Evolutionary conservation across 2,113 vertebrate genomes (phyloP).

Genomic region (Podiceps cristatus): DNA sequence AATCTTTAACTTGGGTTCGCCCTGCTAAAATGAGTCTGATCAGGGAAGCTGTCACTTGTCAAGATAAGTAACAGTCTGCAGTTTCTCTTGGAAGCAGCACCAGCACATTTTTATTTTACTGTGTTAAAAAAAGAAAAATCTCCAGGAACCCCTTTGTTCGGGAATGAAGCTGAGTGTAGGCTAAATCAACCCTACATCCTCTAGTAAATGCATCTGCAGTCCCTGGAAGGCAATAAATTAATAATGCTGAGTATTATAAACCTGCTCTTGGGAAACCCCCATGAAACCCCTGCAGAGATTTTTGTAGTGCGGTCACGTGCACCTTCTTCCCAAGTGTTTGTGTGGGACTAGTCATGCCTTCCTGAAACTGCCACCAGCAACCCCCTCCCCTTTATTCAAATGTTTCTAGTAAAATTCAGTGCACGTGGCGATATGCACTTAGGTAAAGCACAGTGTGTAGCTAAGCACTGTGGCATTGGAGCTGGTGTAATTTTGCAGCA

Average conservation of each 20-base stretch:
- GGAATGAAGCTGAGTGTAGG: background rate
- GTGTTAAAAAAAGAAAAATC: background rate
- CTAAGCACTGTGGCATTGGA: background rate
- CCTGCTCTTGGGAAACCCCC: slow-evolving; percentile 37
- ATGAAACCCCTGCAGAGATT: slow-evolving; percentile 53
- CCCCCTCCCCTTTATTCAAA: background rate
- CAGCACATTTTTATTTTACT: background rate
- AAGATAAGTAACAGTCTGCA: background rate
- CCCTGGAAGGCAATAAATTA: slow-evolving; percentile 9
- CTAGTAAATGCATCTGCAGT: background rate
- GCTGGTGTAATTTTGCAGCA: background rate
- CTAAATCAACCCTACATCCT: background rate
- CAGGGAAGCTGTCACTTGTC: background rate
- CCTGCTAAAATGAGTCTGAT: background rate
- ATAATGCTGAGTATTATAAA: slow-evolving; percentile 38
- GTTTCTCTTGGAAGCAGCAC: background rate
- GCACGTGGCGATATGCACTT: background rate
- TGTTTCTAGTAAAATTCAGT: slow-evolving; percentile 42
- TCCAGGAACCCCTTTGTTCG: background rate
- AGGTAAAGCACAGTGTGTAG: background rate
- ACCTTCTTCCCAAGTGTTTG: slow-evolving; percentile 41
- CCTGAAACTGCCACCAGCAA: slow-evolving; percentile 35
- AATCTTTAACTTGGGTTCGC: background rate
- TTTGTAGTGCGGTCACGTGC: slow-evolving; percentile 23
- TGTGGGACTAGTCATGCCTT: slow-evolving; percentile 45